phyloP scores from a whole-genome alignment of 2,113 vertebrate genomes.

The Xyliphius kryptos region DNA sequence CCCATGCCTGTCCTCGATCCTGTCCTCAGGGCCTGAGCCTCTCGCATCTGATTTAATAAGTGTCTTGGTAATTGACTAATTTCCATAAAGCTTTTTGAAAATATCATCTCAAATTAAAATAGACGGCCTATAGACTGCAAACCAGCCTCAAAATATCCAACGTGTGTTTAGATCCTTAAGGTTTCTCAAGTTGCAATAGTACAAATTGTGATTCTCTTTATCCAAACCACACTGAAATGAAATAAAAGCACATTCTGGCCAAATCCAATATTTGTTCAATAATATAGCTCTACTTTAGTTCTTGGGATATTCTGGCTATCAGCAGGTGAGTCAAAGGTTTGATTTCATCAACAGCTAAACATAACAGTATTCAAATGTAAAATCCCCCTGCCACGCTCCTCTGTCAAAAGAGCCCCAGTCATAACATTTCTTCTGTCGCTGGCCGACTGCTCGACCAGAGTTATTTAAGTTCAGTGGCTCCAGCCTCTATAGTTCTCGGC shows the following conservation, averaged over 20 bases:
- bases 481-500: conserved; percentile 35
- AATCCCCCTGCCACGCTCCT: conserved; percentile 34
- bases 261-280: conserved; percentile 45
- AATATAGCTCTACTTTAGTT: conserved; percentile 33
- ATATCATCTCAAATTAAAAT: conserved; percentile 10
- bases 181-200: conserved; percentile 9
- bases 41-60: background rate
- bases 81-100: conserved; percentile 13
- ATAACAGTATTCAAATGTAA: conserved; percentile 36
- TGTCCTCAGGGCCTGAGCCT: background rate
- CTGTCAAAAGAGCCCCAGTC: conserved; percentile 43
- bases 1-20: background rate
- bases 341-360: conserved; percentile 44
- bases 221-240: conserved; percentile 42
- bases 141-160: too few species aligned
- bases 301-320: conserved; percentile 43
- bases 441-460: conserved; percentile 32
- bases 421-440: conserved; percentile 45
- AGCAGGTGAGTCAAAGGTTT: conserved; percentile 45
- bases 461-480: conserved; percentile 46
- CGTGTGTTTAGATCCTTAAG: background rate
- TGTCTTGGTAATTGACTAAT: conserved; percentile 20
- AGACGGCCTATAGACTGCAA: background rate
- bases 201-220: conserved; percentile 47
- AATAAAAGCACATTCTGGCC: conserved; percentile 34